Percentiles rank a stretch among this genome's conserved stretches.
Conservation (phyloP, 2,888 invertebrate species). For the Parnassius orleans region DNA sequence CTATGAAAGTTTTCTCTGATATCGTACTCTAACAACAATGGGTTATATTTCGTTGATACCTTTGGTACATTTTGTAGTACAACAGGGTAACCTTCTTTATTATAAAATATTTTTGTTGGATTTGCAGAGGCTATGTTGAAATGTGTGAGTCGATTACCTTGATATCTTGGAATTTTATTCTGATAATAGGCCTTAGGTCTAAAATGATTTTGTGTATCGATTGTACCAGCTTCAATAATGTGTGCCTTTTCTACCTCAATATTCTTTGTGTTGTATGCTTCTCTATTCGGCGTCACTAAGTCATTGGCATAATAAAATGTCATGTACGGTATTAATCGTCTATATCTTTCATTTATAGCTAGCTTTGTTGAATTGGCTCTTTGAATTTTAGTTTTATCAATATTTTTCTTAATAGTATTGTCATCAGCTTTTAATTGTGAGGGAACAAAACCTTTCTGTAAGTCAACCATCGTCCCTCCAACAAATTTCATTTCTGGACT, state of each 20-base stretch:
- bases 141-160: conserved; percentile 71
- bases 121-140: conserved; percentile 73
- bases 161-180: conserved; percentile 69
- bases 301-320: conserved; percentile 88
- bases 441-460: conserved; percentile 56
- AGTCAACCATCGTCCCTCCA: conserved; percentile 60
- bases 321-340: conserved; percentile 90
- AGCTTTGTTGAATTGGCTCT: conserved; percentile 58
- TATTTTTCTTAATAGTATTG: conserved; percentile 42
- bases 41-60: conserved; percentile 50
- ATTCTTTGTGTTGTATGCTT: conserved; percentile 47
- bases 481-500: conserved; percentile 73
- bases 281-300: conserved; percentile 66
- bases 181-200: conserved; percentile 54
- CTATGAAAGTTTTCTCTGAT: conserved; percentile 44
- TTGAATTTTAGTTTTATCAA: conserved; percentile 24
- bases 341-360: conserved; percentile 84
- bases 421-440: conserved; percentile 42
- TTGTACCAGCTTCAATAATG: conserved; percentile 55
- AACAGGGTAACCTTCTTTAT: conserved; percentile 52
- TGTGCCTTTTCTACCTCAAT: conserved; percentile 70
- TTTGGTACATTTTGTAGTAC: conserved; percentile 48
- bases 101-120: conserved; percentile 65
- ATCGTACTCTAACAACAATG: conserved; percentile 44
- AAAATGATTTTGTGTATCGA: conserved; percentile 44